Evolutionary conservation across 1,140 invertebrate species (phyloP).

Genomic region (Gryon sp.): DNA sequence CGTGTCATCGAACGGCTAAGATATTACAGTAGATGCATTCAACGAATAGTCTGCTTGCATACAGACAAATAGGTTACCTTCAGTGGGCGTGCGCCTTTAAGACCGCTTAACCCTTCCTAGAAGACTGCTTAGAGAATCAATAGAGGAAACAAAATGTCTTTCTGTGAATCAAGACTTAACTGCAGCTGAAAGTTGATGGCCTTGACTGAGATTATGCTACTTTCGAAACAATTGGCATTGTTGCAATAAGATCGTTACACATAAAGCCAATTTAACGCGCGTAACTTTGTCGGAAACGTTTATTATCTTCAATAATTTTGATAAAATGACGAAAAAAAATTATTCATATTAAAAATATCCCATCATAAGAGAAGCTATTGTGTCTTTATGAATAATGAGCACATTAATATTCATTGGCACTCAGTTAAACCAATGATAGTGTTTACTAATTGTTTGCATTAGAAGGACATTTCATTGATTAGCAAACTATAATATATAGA

Average conservation of each 20-base stretch:
- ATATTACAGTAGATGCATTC: constrained; percentile 22
- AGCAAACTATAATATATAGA: too few species aligned
- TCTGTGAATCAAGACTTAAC: constrained; percentile 57
- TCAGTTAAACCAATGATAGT: too few species aligned
- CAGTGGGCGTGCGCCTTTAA: constrained; percentile 70
- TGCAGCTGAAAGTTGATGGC: constrained; percentile 40
- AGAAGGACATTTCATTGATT: too few species aligned
- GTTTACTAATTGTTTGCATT: too few species aligned
- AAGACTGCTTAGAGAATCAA: constrained; percentile 67
- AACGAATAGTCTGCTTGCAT: constrained; percentile 32
- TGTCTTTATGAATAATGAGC: too few species aligned
- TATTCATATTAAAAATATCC: too few species aligned
- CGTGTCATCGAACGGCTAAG: constrained; percentile 41
- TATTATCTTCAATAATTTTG: too few species aligned
- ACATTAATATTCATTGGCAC: too few species aligned
- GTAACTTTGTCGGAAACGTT: constrained; percentile 2
- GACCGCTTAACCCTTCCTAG: constrained; percentile 67
- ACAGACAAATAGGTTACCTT: constrained; percentile 66
- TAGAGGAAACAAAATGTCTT: constrained; percentile 66
- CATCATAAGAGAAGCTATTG: too few species aligned
- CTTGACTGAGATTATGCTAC: constrained; percentile 48
- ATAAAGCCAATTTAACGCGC: constrained; percentile 14
- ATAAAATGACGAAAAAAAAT: too few species aligned
- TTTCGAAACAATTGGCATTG: constrained; percentile 42
- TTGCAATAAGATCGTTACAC: constrained; percentile 20